These are phyloP conservation scores for Distichodus sexfasciatus DNA, from an alignment of 2,797 vertebrate species.

Conservation along the genomic window DNA sequence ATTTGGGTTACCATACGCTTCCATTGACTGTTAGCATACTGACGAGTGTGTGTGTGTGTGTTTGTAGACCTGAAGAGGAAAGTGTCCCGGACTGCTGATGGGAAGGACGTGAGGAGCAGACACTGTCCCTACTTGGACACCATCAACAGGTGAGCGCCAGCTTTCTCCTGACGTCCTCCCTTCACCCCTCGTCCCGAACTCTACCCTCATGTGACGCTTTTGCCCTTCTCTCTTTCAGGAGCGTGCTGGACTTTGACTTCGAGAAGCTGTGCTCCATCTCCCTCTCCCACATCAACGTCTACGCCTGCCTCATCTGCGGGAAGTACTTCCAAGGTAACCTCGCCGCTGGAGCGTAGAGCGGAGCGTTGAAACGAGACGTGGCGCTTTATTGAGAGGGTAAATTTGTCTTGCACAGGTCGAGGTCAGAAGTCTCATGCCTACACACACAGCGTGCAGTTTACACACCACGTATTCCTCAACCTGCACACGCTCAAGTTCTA, in stretches of 20 bases:
- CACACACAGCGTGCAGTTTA: conserved; percentile 95
- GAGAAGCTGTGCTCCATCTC: conserved; percentile 97
- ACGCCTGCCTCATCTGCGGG: conserved; percentile 93
- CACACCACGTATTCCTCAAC: conserved; percentile 95
- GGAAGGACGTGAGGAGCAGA: conserved; percentile 87
- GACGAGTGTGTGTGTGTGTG: neutral
- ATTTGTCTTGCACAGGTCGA: conserved; percentile 74
- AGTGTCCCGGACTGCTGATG: conserved; percentile 68
- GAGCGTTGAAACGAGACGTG: no score
- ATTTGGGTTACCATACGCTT: no score
- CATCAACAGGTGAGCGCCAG: conserved; percentile 84
- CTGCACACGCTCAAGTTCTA: conserved; percentile 97
- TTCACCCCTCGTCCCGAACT: no score
- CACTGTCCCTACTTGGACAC: conserved; percentile 96
- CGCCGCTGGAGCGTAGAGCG: no score
- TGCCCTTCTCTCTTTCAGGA: conserved; percentile 75
- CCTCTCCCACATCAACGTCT: conserved; percentile 94
- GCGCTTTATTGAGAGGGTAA: no score
- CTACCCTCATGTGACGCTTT: no score
- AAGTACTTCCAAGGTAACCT: conserved; percentile 98
- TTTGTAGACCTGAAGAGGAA: conserved; percentile 66
- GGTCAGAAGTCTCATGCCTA: conserved; percentile 95
- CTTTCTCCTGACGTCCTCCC: no score
- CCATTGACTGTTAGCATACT: no score
- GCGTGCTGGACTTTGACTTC: conserved; percentile 95